Conservation (phyloP, 2,113 vertebrate genomes). For the Ammodytes marinus region DNA sequence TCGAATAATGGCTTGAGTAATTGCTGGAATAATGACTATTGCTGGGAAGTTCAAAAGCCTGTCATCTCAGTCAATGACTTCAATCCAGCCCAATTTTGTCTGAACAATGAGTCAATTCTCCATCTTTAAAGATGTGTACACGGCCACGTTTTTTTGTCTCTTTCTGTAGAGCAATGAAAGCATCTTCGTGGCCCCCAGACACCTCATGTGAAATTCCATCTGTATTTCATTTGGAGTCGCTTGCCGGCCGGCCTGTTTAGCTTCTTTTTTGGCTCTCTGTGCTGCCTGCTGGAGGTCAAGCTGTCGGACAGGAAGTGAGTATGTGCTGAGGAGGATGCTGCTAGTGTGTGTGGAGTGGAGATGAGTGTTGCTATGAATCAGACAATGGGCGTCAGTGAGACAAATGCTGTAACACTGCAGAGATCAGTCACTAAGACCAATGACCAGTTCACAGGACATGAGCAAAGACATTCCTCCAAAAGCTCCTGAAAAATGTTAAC, state of each 20-base stretch:
- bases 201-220: constrained; percentile 40
- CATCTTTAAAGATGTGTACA: neutral
- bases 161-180: constrained; percentile 29
- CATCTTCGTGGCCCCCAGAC: constrained; percentile 26
- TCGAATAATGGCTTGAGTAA: neutral
- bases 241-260: constrained; percentile 10
- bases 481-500: constrained; percentile 28
- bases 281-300: constrained; percentile 48
- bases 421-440: constrained; percentile 49
- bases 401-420: constrained; percentile 17
- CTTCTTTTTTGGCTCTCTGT: constrained; percentile 22
- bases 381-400: constrained; percentile 25
- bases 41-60: constrained; percentile 27
- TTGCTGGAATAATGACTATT: neutral
- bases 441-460: constrained; percentile 49
- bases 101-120: constrained; percentile 35
- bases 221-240: constrained; percentile 56
- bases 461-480: constrained; percentile 46
- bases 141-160: constrained; percentile 36
- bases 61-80: constrained; percentile 23
- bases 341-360: constrained; percentile 27
- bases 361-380: constrained; percentile 72
- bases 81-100: constrained; percentile 21
- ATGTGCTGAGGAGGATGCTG: constrained; percentile 40
- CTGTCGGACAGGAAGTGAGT: constrained; percentile 73